Base-by-base conservation (phyloP, 2,113 vertebrate genomes). In the Chionodraco myersi region DNA sequence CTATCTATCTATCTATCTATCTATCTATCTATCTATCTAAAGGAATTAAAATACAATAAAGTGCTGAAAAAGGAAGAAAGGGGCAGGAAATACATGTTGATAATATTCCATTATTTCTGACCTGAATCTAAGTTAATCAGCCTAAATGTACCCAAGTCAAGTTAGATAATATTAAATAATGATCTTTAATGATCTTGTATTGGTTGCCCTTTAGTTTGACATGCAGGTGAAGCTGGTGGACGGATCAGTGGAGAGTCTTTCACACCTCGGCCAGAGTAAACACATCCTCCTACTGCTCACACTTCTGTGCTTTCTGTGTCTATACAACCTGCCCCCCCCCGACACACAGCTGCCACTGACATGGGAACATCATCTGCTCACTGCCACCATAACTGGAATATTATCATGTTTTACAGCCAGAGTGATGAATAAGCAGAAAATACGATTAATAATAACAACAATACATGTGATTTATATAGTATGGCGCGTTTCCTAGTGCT, bases 181-280 rank as follows among this genome's bases (percentile, higher is more conserved):
- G 7, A 7, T 41, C 36, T 41, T 6, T 41, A 41, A 41, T 41
- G 5, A 41, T 41, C 36, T 6, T 41, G 36, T 41, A 41, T 41
- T 41, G 36, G 1, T 68, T 62, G 71, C n/a, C 53, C 75, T 68
- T 45, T 59, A 23, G 60, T 83, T 48, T 66, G 85, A 68, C 64
- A 73, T 60, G 16, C 83, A 41, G 82, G 80, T 83, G 59, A 75
- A 83, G n/a, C 88, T 90, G 89, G 34, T 82, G 72, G 80, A 85
- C 73, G 54, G 67, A 88, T 89, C 84, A 87, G 80, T 66, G 62
- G 72, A 87, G 75, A 83, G 76, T 80, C 69, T 83, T 92, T 95
- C 92, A 93, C 94, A 93, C 93, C 90, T 88, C 71, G 8, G 79
- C 66, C 79, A 91, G 86, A 91, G 88, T 91, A 94, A 93, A 95